phyloP scores from a whole-genome alignment of 2,113 vertebrate genomes.

The Hydrochoerus hydrochaeris region DNA sequence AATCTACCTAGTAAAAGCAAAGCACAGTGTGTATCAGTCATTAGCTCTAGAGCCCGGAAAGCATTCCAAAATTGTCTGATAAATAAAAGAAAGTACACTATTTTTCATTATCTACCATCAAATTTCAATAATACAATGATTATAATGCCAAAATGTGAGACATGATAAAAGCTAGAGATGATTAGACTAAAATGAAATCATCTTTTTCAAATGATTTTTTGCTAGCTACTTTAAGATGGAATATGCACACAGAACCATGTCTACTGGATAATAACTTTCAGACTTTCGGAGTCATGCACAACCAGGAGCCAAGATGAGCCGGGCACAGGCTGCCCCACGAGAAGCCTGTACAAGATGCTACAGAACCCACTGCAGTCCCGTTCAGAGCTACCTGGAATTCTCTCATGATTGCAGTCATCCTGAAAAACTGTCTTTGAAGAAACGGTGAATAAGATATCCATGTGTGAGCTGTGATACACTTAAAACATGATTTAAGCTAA shows the following conservation, averaged over 20 bases:
- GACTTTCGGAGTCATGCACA: background rate
- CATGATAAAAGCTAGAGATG: background rate
- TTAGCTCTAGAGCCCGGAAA: background rate
- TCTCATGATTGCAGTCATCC: background rate
- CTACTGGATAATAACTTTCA: background rate
- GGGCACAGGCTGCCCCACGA: background rate
- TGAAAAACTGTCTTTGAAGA: background rate
- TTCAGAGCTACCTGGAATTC: background rate
- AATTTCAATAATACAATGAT: background rate
- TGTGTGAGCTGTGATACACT: background rate
- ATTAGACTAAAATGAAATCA: background rate
- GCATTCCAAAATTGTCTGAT: background rate
- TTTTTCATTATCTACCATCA: background rate
- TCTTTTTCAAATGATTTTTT: background rate
- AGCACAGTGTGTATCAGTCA: background rate
- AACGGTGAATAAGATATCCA: background rate
- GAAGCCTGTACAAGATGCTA: background rate
- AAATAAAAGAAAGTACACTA: background rate
- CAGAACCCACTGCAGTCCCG: background rate
- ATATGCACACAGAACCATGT: background rate
- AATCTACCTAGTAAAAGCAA: background rate
- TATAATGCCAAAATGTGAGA: background rate
- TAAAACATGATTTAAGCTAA: slow-evolving; percentile 8
- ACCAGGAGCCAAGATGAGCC: background rate
- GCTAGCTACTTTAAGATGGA: background rate